Conservation (phyloP, 2,113 vertebrate species). For the Podocnemis expansa region DNA sequence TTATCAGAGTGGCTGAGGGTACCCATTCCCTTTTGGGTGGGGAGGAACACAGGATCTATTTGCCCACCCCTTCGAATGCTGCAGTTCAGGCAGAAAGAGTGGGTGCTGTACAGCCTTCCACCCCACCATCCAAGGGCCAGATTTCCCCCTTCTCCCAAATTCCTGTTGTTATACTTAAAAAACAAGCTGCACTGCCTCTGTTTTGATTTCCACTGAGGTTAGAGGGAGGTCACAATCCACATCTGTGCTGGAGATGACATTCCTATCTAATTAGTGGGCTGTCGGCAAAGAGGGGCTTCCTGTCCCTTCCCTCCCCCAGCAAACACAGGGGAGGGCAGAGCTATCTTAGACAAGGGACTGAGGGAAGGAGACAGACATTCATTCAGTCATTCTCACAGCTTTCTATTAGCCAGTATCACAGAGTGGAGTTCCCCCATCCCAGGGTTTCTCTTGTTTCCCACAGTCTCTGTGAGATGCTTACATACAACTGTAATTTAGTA, state of each 20-base stretch:
- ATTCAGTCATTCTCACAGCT: neutral
- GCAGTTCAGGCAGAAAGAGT: neutral
- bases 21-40: neutral
- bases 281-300: constrained; percentile 66
- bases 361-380: neutral
- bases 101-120: neutral
- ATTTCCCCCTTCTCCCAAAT: constrained; percentile 39
- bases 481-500: neutral
- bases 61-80: neutral
- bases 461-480: neutral
- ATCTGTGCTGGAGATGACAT: constrained; percentile 76
- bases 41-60: too few species aligned
- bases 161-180: constrained; percentile 40
- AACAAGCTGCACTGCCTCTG: constrained; percentile 39
- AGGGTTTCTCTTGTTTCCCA: neutral
- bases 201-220: constrained; percentile 65
- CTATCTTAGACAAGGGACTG: neutral
- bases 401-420: neutral
- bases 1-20: neutral
- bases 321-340: neutral
- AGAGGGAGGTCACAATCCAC: constrained; percentile 66
- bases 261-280: constrained; percentile 66
- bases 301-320: constrained; percentile 43
- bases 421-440: neutral
- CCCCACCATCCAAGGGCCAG: neutral